phyloP scores from a whole-genome alignment of 1,140 invertebrate species.

The Lerema accius region DNA sequence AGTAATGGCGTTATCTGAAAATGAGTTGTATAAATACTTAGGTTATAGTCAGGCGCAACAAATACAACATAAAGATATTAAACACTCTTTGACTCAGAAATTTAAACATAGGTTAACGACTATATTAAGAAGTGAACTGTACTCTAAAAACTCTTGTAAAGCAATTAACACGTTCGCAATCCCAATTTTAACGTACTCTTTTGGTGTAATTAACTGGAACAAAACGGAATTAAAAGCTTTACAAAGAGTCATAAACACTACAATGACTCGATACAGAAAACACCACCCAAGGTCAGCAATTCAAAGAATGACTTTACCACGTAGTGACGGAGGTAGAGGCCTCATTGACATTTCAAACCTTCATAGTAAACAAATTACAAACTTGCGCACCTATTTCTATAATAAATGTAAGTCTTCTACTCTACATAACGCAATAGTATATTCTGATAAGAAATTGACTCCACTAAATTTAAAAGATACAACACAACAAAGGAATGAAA shows the following conservation, averaged over 20 bases:
- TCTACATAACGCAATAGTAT: slow-evolving; percentile 7
- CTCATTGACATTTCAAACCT: slow-evolving; percentile 30
- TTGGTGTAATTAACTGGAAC: slow-evolving; percentile 12
- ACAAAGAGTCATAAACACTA: slow-evolving; percentile 16
- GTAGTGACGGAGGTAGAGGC: slow-evolving; percentile 23
- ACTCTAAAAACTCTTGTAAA: slow-evolving; percentile 11
- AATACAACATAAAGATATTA: slow-evolving; percentile 15
- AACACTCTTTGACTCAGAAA: slow-evolving; percentile 11
- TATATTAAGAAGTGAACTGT: slow-evolving; percentile 1
- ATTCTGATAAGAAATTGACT: not conserved
- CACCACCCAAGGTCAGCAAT: slow-evolving; percentile 28
- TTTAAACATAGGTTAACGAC: slow-evolving; percentile 11
- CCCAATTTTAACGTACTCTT: slow-evolving; percentile 21
- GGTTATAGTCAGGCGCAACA: slow-evolving; percentile 14
- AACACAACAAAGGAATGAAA: not conserved
- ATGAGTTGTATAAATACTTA: slow-evolving; percentile 25
- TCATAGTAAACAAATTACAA: slow-evolving; percentile 14
- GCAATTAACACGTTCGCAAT: slow-evolving; percentile 31
- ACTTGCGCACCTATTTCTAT: not conserved
- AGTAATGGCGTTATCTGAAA: not conserved
- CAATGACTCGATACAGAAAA: slow-evolving; percentile 27
- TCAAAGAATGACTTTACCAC: slow-evolving; percentile 18
- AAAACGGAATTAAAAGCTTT: slow-evolving; percentile 21
- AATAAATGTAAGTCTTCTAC: not conserved
- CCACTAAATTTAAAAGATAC: not conserved